Percentiles rank a stretch among this genome's conserved stretches.
These are phyloP conservation scores for Phragmatobia fuliginosa DNA, from an alignment of 2,888 invertebrate species.

Conservation along the genomic window DNA sequence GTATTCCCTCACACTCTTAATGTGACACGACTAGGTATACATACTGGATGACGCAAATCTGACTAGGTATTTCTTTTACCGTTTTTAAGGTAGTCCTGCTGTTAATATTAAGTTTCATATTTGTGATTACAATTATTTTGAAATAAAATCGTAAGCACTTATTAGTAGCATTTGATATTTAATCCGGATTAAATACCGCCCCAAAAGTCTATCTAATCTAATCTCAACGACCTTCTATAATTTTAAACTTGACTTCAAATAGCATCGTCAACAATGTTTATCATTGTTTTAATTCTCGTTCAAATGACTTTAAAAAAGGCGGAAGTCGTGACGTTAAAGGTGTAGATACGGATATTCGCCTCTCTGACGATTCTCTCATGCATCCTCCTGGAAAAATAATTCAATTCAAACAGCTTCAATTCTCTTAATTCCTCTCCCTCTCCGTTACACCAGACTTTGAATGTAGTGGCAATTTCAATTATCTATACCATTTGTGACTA, in stretches of 20 bases:
- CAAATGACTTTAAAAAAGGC: background rate
- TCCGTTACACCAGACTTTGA: too few relatives aligned
- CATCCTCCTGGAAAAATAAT: too few relatives aligned
- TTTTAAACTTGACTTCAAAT: slow-evolving; percentile 36
- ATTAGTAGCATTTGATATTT: background rate
- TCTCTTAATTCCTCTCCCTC: too few relatives aligned
- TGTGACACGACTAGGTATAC: too few relatives aligned
- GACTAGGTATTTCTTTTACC: background rate
- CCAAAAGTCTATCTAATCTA: slow-evolving; percentile 29
- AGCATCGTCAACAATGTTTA: slow-evolving; percentile 4
- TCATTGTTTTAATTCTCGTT: background rate
- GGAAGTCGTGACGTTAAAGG: background rate
- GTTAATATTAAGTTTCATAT: background rate
- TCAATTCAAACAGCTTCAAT: too few relatives aligned
- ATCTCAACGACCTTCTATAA: slow-evolving; percentile 43
- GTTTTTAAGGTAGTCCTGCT: too few relatives aligned
- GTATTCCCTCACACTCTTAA: too few relatives aligned
- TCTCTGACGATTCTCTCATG: too few relatives aligned
- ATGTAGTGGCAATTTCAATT: too few relatives aligned
- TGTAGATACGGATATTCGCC: too few relatives aligned
- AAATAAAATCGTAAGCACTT: background rate
- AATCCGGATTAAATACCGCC: background rate
- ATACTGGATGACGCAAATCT: too few relatives aligned
- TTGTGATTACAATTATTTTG: background rate
- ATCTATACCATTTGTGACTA: too few relatives aligned